Evolutionary conservation across 1,140 invertebrate species (phyloP).

Genomic region (Calliphora vicina): DNA sequence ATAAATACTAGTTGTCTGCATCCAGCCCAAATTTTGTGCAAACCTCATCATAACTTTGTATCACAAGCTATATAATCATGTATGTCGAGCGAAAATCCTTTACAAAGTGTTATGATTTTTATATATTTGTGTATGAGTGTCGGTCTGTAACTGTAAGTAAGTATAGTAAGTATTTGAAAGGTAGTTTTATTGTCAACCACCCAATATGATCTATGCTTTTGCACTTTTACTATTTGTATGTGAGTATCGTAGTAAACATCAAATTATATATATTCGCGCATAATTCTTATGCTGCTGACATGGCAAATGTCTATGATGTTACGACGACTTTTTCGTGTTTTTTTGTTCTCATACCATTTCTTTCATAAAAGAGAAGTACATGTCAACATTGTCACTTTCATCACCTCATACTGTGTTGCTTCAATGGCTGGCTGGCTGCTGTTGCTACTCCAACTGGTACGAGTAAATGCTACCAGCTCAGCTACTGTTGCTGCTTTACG

Average conservation of each 20-base stretch:
- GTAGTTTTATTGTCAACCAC: not conserved
- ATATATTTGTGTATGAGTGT: too few relatives aligned
- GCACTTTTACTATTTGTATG: too few relatives aligned
- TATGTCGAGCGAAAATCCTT: too few relatives aligned
- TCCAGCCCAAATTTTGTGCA: too few relatives aligned
- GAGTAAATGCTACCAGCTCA: too few relatives aligned
- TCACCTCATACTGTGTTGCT: slow-evolving; percentile 24
- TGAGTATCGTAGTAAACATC: not conserved
- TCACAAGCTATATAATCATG: too few relatives aligned
- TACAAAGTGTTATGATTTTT: too few relatives aligned
- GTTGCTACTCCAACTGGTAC: too few relatives aligned
- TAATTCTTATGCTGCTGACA: slow-evolving; percentile 28
- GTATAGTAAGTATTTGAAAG: too few relatives aligned
- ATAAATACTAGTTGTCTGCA: too few relatives aligned
- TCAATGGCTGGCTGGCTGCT: not conserved
- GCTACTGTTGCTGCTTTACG: not conserved
- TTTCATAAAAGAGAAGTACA: slow-evolving; percentile 14
- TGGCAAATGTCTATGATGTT: slow-evolving; percentile 28
- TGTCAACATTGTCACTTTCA: slow-evolving; percentile 27
- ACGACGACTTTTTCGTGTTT: not conserved
- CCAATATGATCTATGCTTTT: not conserved
- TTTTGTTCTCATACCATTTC: not conserved
- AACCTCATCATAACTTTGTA: too few relatives aligned
- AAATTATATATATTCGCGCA: slow-evolving; percentile 14
- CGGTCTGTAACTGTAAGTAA: too few relatives aligned